Base-by-base conservation (phyloP, 2,888 invertebrate genomes). In the Ennomos erosarius region DNA sequence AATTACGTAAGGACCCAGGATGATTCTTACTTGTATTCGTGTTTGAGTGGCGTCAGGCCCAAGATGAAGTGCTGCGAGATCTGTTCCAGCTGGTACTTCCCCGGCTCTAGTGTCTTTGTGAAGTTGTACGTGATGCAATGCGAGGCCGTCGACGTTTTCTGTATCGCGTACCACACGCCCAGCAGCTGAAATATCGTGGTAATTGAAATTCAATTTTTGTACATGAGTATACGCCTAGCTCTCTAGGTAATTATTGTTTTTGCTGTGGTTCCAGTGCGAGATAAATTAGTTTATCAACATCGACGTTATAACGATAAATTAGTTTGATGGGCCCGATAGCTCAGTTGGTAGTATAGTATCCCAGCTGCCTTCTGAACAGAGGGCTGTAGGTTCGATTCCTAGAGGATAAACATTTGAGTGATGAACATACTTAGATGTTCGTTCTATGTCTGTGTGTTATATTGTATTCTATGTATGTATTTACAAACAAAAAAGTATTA, bases 141-240 rank as follows among this genome's bases (percentile, higher is more conserved):
- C 55, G 96, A 96, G 0, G 95, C 96, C 0, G 97, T 97, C 8
- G 96, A 95, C 1, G 97, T 97, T 85, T 97, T 97, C 84, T 97
- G 96, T 39, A 97, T 94, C 10, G 95, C 97, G 82, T 95, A 96
- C 97, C 97, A 97, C 11, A 95, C 84, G 0, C 97, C 97, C 58
- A 97, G 84, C 84, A 97, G 93, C 97, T 97, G 85, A 48, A 88
- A 50, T 46, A 33, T 11, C 9, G 33, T 10, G 11, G 12, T 26
- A 1, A 26, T 26, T 6, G 6, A 6, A 26, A 8, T 42, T 42
- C 16, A 26, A 8, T 43, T 8, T 2, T n/a, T 6, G 10, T 1
- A 16, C 16, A 43, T 5, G 12, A 12, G 2, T 12, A 40, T 1
- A 8, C 2, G 10, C 10, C 12, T 16, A 42, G 11, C 3, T 11